phyloP scores from a whole-genome alignment of 2,888 invertebrate genomes.

The Leptopilina syphax region DNA sequence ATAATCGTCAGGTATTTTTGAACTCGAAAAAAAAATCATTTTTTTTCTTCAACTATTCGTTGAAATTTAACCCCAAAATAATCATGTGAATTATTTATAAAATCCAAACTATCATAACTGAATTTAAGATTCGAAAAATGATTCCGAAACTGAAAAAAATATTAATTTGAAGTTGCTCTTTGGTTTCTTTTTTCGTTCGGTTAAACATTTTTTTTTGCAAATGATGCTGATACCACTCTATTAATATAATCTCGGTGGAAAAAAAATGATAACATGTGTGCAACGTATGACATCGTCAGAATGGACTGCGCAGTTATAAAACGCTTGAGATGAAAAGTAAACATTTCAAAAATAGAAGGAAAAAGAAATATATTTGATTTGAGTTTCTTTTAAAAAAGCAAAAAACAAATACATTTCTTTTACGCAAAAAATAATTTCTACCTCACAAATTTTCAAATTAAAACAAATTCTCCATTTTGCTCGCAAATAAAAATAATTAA shows the following conservation, averaged over 20 bases:
- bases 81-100: too few relatives aligned
- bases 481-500: too few relatives aligned
- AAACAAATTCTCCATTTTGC: too few relatives aligned
- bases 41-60: background rate
- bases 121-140: too few relatives aligned
- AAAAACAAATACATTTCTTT: too few relatives aligned
- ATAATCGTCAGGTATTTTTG: too few relatives aligned
- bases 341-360: background rate
- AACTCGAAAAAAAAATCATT: too few relatives aligned
- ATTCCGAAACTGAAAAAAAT: too few relatives aligned
- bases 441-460: too few relatives aligned
- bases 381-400: background rate
- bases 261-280: slow-evolving; percentile 21
- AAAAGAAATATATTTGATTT: background rate
- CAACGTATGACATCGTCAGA: background rate
- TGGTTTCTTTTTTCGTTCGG: background rate
- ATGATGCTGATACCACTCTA: slow-evolving; percentile 13
- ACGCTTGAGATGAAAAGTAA: background rate
- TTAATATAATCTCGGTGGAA: slow-evolving; percentile 2
- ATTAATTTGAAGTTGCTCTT: too few relatives aligned
- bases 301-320: slow-evolving; percentile 28
- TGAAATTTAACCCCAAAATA: background rate
- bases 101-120: too few relatives aligned
- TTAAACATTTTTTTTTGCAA: slow-evolving; percentile 28
- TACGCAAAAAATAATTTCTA: too few relatives aligned